A percentile compares a stretch with the other conserved stretches of the same genome.
These are phyloP conservation scores for Callipepla californica DNA, from an alignment of 2,113 vertebrate genomes.

Conservation along the genomic window DNA sequence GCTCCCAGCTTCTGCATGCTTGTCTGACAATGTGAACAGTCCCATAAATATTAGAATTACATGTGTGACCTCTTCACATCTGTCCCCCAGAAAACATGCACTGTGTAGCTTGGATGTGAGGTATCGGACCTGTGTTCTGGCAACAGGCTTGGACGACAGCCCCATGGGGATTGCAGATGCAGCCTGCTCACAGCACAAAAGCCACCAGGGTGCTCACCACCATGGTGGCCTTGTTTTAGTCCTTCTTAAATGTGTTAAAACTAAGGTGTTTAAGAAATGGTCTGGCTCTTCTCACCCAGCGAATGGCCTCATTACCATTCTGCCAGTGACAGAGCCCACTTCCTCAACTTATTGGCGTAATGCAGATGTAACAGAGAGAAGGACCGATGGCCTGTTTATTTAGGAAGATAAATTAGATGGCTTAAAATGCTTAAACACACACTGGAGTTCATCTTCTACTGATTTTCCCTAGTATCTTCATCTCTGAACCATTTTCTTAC, in stretches of 20 bases:
- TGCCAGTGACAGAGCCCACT: neutral
- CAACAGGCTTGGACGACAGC: neutral
- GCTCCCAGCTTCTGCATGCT: neutral
- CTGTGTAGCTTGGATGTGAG: neutral
- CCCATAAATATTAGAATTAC: neutral
- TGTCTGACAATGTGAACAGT: neutral
- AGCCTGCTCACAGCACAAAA: neutral
- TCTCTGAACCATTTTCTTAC: neutral
- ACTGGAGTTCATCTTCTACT: neutral
- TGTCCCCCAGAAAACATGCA: neutral
- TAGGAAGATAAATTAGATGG: neutral
- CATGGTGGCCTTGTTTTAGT: neutral
- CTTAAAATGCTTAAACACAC: neutral
- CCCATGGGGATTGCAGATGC: neutral
- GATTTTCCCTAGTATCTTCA: neutral
- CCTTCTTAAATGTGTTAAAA: neutral
- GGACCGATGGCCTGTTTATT: neutral
- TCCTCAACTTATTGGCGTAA: neutral
- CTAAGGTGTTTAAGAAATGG: neutral
- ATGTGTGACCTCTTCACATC: neutral
- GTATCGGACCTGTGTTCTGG: neutral
- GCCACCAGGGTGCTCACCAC: neutral
- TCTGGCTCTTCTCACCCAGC: neutral
- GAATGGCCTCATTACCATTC: neutral
- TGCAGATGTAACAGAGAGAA: neutral